phyloP scores from a whole-genome alignment of 64 coral and sea anemone species.

The Exaiptasia diaphana region DNA sequence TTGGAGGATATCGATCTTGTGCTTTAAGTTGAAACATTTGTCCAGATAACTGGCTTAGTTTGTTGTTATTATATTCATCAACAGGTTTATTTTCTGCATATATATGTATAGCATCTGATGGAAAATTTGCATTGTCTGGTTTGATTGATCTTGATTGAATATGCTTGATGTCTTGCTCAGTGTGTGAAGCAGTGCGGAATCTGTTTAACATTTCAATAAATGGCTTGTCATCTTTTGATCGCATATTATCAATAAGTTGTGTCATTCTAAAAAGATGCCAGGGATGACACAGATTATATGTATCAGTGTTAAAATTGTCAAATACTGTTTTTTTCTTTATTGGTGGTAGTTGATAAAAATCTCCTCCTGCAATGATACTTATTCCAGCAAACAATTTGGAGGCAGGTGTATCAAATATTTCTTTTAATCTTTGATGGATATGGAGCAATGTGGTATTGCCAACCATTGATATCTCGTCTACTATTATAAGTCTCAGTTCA shows the following conservation, averaged over 20 bases:
- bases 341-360: not conserved
- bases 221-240: too few species aligned
- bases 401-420: not conserved
- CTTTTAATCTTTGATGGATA: not conserved
- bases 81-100: too few species aligned
- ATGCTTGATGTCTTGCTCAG: not conserved
- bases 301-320: too few species aligned
- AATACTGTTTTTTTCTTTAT: not conserved
- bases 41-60: not conserved
- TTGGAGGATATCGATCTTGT: not conserved
- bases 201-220: not conserved
- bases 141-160: not conserved
- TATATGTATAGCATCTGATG: too few species aligned
- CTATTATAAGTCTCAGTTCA: slow-evolving; percentile 9
- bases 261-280: too few species aligned
- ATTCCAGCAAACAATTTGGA: not conserved
- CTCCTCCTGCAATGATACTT: not conserved
- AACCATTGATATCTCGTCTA: slow-evolving; percentile 32
- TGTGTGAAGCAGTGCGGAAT: not conserved
- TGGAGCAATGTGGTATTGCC: not conserved
- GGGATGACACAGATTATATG: too few species aligned
- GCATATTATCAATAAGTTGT: too few species aligned
- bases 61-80: not conserved
- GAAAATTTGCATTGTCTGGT: not conserved
- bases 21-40: not conserved